phyloP scores from a whole-genome alignment of 2,797 vertebrate genomes.

The Catharus ustulatus region DNA sequence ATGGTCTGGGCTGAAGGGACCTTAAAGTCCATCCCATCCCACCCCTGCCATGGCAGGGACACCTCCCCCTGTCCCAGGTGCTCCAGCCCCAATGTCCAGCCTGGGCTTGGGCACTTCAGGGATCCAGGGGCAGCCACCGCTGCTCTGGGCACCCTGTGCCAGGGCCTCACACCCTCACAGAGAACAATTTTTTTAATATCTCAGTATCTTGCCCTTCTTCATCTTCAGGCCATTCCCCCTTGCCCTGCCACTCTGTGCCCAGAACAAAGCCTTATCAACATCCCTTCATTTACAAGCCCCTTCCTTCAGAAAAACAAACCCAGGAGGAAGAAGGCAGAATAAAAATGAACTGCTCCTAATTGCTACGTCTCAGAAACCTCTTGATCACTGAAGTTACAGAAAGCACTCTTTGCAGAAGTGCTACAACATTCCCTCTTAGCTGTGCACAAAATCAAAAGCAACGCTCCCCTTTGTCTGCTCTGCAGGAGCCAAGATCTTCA shows the following conservation, averaged over 20 bases:
- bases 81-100: rapidly evolving
- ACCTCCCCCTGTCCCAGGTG: rapidly evolving
- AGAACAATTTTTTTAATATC: background rate
- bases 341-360: background rate
- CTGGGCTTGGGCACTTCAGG: background rate
- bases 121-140: background rate
- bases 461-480: background rate
- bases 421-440: background rate
- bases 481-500: background rate
- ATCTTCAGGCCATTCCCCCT: background rate
- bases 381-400: background rate
- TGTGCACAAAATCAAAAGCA: background rate
- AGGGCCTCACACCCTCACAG: background rate
- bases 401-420: background rate
- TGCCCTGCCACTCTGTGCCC: background rate
- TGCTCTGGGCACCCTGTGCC: background rate
- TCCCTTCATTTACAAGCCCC: background rate
- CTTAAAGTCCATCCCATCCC: background rate
- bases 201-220: background rate
- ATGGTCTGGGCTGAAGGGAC: background rate
- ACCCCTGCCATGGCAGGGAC: background rate
- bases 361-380: background rate
- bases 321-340: background rate
- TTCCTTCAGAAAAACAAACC: background rate
- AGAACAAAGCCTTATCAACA: background rate